Base-by-base conservation (phyloP, 1,140 invertebrate species). In the Chionoecetes opilio region DNA sequence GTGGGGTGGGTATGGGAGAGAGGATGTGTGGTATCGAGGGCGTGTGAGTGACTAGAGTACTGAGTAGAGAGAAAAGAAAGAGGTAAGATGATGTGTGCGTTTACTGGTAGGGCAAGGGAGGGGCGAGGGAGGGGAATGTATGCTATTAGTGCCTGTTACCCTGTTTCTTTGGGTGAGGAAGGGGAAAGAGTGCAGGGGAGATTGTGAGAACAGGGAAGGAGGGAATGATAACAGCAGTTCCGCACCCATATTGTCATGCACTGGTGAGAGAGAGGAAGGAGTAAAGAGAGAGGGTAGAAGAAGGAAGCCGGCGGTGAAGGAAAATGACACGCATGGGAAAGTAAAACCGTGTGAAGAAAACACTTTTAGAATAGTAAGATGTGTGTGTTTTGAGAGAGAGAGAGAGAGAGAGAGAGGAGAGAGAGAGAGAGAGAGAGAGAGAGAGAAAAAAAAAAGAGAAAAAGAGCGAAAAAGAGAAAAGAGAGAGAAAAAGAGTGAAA, bases 361-460 rank as follows among this genome's bases (percentile, higher is more conserved):
- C 63, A 75, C 63, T 75, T 26, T 75, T 5, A n/a, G 6, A 26
- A 26, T 21, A 26, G 53, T 26, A 75, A 75, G 2, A 21, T 21
- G 53, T 9, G 53, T 26, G 53, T 75, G 21, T 9, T 2, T 17
- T n/a, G 63, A 75, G 63, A 75, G 63, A 75, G 63, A 75, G 63
- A 75, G 63, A 75, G 63, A 75, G 63, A 75, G 63, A 75, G 63
- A 75, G 63, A 63, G 53, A 63, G 53, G 53, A 63, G 53, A 63
- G 53, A 63, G 53, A 63, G 53, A 63, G 53, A 63, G 53, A 63
- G 53, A 63, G 53, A 63, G 53, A 63, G 53, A 63, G 53, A 63
- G 53, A 63, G 53, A 63, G 9, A 21, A 21, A 26, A 21, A 9
- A 9, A 63, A 63, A 26, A 6, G 9, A 14, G 17, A 21, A 63